Percentiles rank a stretch among this genome's conserved stretches.
These are phyloP conservation scores for Pseudoips prasinana DNA, from an alignment of 2,888 invertebrate species.

Conservation along the genomic window DNA sequence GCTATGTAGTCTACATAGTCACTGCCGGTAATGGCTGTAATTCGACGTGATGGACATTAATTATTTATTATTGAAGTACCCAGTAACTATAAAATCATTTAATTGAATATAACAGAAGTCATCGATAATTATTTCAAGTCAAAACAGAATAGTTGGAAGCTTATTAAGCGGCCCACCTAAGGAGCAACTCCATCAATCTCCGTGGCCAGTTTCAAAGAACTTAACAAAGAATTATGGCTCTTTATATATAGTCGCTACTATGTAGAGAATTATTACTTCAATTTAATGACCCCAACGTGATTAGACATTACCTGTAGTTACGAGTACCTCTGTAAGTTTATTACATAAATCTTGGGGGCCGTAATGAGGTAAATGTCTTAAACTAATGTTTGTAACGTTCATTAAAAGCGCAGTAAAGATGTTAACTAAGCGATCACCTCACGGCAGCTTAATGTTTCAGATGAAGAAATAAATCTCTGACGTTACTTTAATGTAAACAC, in stretches of 20 bases:
- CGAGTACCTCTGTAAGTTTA: slow-evolving; percentile 58
- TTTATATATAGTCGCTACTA: slow-evolving; percentile 69
- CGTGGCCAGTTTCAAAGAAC: slow-evolving; percentile 63
- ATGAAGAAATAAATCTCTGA: slow-evolving; percentile 23
- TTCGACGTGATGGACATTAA: too few species aligned
- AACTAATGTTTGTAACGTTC: slow-evolving; percentile 45
- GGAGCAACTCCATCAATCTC: slow-evolving; percentile 75
- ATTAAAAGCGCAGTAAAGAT: slow-evolving; percentile 48
- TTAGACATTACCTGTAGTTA: slow-evolving; percentile 65
- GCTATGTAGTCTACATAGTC: too few species aligned
- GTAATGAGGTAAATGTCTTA: slow-evolving; percentile 55
- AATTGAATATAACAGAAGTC: slow-evolving; percentile 49
- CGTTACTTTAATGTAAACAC: too few species aligned
- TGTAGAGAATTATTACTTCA: slow-evolving; percentile 75
- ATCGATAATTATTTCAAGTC: slow-evolving; percentile 46
- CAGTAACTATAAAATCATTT: background rate
- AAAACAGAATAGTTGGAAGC: slow-evolving; percentile 57
- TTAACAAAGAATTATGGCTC: slow-evolving; percentile 73
- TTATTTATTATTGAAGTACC: too few species aligned
- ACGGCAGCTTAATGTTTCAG: slow-evolving; percentile 20
- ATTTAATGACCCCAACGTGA: slow-evolving; percentile 73
- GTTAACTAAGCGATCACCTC: slow-evolving; percentile 37
- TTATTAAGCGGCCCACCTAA: slow-evolving; percentile 74
- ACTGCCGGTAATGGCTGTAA: too few species aligned
- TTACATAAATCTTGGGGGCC: slow-evolving; percentile 64